These are phyloP conservation scores for Betta splendens DNA, from an alignment of 2,797 vertebrate species.

Conservation along the genomic window DNA sequence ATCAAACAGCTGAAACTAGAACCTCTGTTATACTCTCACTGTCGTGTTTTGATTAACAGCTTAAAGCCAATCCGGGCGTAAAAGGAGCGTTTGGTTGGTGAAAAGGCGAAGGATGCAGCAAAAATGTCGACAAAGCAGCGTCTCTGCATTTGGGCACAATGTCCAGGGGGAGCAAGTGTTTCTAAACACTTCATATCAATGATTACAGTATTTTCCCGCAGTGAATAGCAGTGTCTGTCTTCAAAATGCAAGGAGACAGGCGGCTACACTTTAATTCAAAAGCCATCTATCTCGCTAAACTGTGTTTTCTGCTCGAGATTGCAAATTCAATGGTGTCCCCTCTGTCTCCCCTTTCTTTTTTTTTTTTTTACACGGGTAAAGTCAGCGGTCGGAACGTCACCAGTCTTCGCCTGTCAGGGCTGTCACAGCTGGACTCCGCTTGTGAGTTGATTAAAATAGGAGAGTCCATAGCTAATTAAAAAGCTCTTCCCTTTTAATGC, in stretches of 20 bases:
- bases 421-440: slow-evolving; percentile 81
- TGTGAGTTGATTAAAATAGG: slow-evolving; percentile 85
- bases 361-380: slow-evolving; percentile 34
- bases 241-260: slow-evolving; percentile 61
- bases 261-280: slow-evolving; percentile 72
- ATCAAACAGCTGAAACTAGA: slow-evolving; percentile 72
- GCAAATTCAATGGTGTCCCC: slow-evolving; percentile 54
- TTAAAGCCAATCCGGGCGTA: slow-evolving; percentile 58
- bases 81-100: slow-evolving; percentile 41
- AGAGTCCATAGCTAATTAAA: slow-evolving; percentile 84
- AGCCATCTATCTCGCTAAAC: slow-evolving; percentile 73
- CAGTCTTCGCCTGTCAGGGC: slow-evolving; percentile 80
- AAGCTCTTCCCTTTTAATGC: slow-evolving; percentile 80
- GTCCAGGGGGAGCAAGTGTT: slow-evolving; percentile 23
- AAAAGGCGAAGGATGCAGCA: slow-evolving; percentile 29
- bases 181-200: slow-evolving; percentile 26
- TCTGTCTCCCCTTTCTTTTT: slow-evolving; percentile 8
- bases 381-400: slow-evolving; percentile 73
- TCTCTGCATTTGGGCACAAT: slow-evolving; percentile 47
- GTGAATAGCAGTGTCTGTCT: slow-evolving; percentile 53
- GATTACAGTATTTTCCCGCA: neutral
- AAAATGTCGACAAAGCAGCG: slow-evolving; percentile 36
- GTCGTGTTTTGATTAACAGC: slow-evolving; percentile 50
- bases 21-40: slow-evolving; percentile 59
- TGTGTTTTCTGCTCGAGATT: slow-evolving; percentile 61